Evolutionary conservation across 2,797 vertebrate species (phyloP), one percentile per base, ranked within the genome.

Genomic region (Ateles fusciceps): DNA sequence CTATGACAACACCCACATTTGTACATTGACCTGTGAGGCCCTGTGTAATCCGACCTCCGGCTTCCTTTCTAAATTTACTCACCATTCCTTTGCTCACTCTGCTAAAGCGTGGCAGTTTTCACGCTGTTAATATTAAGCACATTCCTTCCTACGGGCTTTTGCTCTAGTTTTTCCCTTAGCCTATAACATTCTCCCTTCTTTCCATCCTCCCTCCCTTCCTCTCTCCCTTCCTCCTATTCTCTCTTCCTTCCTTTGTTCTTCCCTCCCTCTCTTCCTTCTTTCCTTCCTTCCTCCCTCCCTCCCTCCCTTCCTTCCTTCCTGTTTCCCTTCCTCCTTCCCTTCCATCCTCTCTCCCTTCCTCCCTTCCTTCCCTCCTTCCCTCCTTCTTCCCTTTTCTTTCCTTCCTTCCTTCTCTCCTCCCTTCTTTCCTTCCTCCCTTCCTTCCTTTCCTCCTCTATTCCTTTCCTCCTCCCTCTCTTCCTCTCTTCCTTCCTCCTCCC

Each of bases 361-460:
- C 0, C 0, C 24, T 28, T 12, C 24, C 1, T 26, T 26, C 8
- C 10, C 0, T 4, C 39, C 39, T 39, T 4, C 50, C 5, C 19
- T 6, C 50, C 1, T 4, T 19, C 17, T 5, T 55, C 7, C 52
- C 21, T 55, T 3, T 24, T 10, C 55, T 24, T 57, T 3, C 1
- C 22, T 24, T 10, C 22, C 55, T 57, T 24, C 22, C 22, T 21
- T 5, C 11, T 5, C 28, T 0, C 13, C 13, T 30, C 0, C 28
- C 13, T 61, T 1, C 12, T 0, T 55, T 0, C 5, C 26, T 61
- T 13, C 26, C 5, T 28, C 28, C 59, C 28, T 7, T 0, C 6
- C 28, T 4, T 10, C 0, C 13, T 15, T 7, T 2, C 2, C 30
- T 3, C 26, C 9, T 50, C 1, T 4, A 2, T 57, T 4, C 55